phyloP scores from a whole-genome alignment of 2,888 invertebrate genomes.

The Trichacis sp. region DNA sequence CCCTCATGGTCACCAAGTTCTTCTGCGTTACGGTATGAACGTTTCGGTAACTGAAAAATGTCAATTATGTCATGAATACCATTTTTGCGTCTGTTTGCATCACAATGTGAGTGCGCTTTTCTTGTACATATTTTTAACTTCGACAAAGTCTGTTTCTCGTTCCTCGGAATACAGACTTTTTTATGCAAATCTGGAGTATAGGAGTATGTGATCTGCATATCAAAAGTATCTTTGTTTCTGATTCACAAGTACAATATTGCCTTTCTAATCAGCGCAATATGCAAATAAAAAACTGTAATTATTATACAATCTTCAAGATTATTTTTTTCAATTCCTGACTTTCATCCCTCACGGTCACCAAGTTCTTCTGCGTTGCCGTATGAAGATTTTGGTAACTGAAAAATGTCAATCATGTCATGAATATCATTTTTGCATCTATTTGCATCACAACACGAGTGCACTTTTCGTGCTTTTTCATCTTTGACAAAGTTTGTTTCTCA shows the following conservation, averaged over 20 bases:
- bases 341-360: conserved; percentile 83
- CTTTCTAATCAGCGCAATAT: too few species aligned
- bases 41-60: conserved; percentile 27
- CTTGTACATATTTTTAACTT: neutral
- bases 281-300: too few species aligned
- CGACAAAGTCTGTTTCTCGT: neutral
- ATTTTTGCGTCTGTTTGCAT: neutral
- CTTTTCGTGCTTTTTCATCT: neutral
- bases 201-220: too few species aligned
- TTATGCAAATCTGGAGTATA: too few species aligned
- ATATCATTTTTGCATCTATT: neutral
- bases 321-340: conserved; percentile 78
- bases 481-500: too few species aligned
- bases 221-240: too few species aligned
- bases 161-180: too few species aligned
- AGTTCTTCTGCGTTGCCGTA: conserved; percentile 69
- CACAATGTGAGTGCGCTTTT: too few species aligned
- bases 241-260: too few species aligned
- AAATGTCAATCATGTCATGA: neutral
- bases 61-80: too few species aligned
- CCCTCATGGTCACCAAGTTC: conserved; percentile 78
- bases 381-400: conserved; percentile 44
- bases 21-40: conserved; percentile 64
- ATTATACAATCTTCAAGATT: conserved; percentile 7
- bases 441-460: neutral